Percentiles rank a stretch among this genome's conserved stretches.
Evolutionary conservation across 2,888 invertebrate genomes (phyloP).

Genomic region (Scaptomyza flava): DNA sequence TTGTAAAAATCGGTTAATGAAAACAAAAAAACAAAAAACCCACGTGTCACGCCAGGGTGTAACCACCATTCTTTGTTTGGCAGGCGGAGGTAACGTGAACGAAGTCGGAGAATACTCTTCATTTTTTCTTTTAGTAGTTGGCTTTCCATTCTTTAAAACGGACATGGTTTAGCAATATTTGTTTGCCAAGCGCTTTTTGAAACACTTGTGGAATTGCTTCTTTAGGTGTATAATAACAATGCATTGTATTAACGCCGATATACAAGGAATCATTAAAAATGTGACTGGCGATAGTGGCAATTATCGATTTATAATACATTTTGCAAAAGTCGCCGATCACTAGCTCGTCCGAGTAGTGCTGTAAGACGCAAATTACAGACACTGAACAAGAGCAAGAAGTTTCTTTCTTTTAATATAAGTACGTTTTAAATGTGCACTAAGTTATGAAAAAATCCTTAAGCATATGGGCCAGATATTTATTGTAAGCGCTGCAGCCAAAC

Average conservation of each 20-base stretch:
- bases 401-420: slow-evolving; percentile 12
- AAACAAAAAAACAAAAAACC: slow-evolving; percentile 33
- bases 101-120: background rate
- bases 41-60: slow-evolving; percentile 83
- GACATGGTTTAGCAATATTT: slow-evolving; percentile 17
- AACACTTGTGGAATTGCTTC: background rate
- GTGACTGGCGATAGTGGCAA: background rate
- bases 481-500: background rate
- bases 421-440: background rate
- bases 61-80: slow-evolving; percentile 78
- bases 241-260: background rate
- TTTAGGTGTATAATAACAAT: background rate
- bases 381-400: slow-evolving; percentile 25
- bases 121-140: slow-evolving; percentile 9
- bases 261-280: background rate
- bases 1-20: background rate
- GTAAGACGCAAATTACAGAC: slow-evolving; percentile 5
- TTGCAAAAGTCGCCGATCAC: slow-evolving; percentile 1
- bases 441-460: slow-evolving; percentile 12
- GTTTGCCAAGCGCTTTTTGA: background rate
- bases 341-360: slow-evolving; percentile 20
- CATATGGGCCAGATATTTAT: background rate
- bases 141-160: background rate
- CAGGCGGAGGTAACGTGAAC: slow-evolving; percentile 4
- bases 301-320: background rate